Percentiles rank a stretch among this genome's conserved stretches.
Evolutionary conservation across 2,888 invertebrate species (phyloP).

Genomic region (Deilephila elpenor): DNA sequence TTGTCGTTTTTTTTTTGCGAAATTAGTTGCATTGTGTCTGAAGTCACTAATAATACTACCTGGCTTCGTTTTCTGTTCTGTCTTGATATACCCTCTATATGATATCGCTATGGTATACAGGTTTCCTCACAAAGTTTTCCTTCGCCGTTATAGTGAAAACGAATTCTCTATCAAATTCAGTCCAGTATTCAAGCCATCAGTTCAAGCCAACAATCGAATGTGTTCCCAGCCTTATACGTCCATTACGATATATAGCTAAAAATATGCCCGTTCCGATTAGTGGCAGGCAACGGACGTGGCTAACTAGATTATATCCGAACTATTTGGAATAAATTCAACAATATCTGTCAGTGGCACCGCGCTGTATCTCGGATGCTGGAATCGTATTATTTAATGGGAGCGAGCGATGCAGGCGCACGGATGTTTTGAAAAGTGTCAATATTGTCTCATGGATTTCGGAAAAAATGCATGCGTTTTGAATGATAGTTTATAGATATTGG

Average conservation of each 20-base stretch:
- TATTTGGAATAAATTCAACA: conserved; percentile 3
- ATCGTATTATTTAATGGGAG: neutral
- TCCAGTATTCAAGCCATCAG: too few species aligned
- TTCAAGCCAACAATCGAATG: too few species aligned
- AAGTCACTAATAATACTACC: too few species aligned
- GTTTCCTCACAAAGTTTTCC: too few species aligned
- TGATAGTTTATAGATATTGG: neutral
- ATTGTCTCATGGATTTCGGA: neutral
- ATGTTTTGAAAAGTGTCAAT: neutral
- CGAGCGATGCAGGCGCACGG: neutral
- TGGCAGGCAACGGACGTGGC: conserved; percentile 4
- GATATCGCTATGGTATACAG: too few species aligned
- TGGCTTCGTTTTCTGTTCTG: too few species aligned
- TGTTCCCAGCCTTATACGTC: neutral
- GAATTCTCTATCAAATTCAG: too few species aligned
- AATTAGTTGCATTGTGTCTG: too few species aligned
- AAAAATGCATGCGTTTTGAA: neutral
- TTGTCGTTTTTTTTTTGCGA: too few species aligned
- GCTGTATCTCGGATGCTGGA: too few species aligned
- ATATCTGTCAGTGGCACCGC: neutral
- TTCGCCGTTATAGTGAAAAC: too few species aligned
- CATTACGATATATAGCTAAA: neutral
- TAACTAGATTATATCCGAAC: conserved; percentile 5
- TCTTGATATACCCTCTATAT: too few species aligned
- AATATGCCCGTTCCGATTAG: neutral